Evolutionary conservation across 2,888 invertebrate species (phyloP).

Genomic region (Coelinius sp.): DNA sequence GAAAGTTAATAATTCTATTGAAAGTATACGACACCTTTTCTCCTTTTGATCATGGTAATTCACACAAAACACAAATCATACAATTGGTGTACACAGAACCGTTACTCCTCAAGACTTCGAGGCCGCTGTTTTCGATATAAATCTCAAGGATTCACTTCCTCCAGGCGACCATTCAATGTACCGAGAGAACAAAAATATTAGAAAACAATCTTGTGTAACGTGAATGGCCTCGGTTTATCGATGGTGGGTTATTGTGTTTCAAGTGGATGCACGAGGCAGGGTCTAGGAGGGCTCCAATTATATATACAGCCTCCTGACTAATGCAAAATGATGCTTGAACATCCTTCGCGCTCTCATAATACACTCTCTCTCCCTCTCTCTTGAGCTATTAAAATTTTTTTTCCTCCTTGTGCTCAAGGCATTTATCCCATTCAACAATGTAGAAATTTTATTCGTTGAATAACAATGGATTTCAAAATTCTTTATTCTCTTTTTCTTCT

Average conservation of each 20-base stretch:
- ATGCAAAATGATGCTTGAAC: constrained; percentile 44
- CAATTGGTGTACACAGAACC: constrained; percentile 45
- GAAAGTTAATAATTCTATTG: too few species aligned
- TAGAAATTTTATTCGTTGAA: constrained; percentile 25
- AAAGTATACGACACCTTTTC: too few species aligned
- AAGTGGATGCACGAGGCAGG: constrained; percentile 48
- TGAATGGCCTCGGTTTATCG: constrained; percentile 56
- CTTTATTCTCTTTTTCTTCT: neutral
- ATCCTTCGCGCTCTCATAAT: constrained; percentile 33
- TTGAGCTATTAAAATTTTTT: neutral
- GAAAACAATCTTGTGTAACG: constrained; percentile 56
- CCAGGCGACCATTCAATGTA: constrained; percentile 54
- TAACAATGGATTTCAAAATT: constrained; percentile 5
- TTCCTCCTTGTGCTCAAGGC: neutral
- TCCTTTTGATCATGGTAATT: constrained; percentile 55
- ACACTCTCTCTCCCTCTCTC: neutral
- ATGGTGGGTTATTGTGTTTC: constrained; percentile 56
- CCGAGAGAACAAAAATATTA: constrained; percentile 57
- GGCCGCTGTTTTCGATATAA: constrained; percentile 55
- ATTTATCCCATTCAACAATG: constrained; percentile 23
- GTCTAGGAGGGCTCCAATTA: constrained; percentile 44
- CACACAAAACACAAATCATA: constrained; percentile 46
- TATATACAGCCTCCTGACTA: constrained; percentile 47
- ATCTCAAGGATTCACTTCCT: constrained; percentile 61
- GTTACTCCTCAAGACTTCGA: constrained; percentile 43